Evolutionary conservation across 2,797 vertebrate species (phyloP), one percentile per base, ranked within the genome.

Genomic region (Sylvia borin): DNA sequence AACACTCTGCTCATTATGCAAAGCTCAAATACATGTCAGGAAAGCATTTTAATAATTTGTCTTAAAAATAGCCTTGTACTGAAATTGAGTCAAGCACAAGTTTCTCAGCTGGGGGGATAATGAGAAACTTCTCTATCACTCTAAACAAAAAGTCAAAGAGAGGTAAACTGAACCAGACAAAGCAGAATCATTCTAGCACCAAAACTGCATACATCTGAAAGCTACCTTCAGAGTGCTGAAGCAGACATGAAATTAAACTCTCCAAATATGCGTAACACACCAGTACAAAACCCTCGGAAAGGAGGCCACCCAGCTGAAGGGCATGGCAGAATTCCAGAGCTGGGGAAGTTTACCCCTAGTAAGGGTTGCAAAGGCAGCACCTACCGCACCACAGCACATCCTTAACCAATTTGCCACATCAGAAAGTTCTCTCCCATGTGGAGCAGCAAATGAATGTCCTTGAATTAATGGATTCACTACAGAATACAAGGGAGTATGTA

Each of bases 251-350:
- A 80, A 74, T 25, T 9, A 68, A 74, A 51, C 36, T 72, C 18
- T n/a, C 15, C 0, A 0, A 60, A 24, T 7, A 11, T 0, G 0
- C 4, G 6, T 3, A 11, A 36, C 45, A 67, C 17, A 24, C 21
- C 25, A 45, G 16, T 2, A 54, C 16, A 80, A 65, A 85, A 32
- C 5, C 40, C 17, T 21, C 1, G 0, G 34, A 83, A 85, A 82
- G n/a, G 13, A 40, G 15, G 18, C 38, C 48, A 87, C 20, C 18
- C 43, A 48, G 43, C 1, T 62, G 66, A 54, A 54, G 34, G n/a
- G 20, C 54, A 27, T 3, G 15, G 48, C 22, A 65, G 57, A 83
- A 74, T 36, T 58, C 58, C 68, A 91, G 3, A 79, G 48, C 19
- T 10, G 21, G 73, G 26, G 22, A 73, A 29, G 16, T 17, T 47